phyloP scores from a whole-genome alignment of 2,113 vertebrate species.

The Bothrops jararaca region DNA sequence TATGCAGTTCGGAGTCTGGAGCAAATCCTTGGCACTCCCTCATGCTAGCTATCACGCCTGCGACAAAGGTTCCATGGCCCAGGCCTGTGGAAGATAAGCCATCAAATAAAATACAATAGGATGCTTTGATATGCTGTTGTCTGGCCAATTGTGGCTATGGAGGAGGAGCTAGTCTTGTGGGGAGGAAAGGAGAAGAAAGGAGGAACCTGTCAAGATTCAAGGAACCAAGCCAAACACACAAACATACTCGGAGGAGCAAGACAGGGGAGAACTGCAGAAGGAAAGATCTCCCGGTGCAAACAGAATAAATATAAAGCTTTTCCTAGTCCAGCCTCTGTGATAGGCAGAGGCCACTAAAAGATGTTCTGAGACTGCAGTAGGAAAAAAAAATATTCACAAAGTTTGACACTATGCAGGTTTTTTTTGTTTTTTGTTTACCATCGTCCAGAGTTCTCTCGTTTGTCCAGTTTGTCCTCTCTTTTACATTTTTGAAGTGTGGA shows the following conservation, averaged over 20 bases:
- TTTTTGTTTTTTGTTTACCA: slow-evolving; percentile 66
- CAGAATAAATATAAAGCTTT: background rate
- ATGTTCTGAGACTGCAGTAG: background rate
- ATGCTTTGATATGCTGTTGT: background rate
- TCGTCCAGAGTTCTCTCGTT: slow-evolving; percentile 98
- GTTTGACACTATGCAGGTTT: background rate
- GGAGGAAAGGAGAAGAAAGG: background rate
- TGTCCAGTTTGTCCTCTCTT: slow-evolving; percentile 98
- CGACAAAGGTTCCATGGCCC: slow-evolving; percentile 97
- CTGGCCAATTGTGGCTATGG: background rate
- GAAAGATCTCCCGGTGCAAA: background rate
- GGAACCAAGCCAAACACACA: background rate
- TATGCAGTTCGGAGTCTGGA: slow-evolving; percentile 95
- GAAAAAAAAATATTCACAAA: background rate
- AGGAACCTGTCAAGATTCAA: background rate
- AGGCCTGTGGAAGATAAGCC: slow-evolving; percentile 73
- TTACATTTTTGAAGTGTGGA: slow-evolving; percentile 98
- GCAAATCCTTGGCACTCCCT: slow-evolving; percentile 98
- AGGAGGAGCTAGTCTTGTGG: background rate
- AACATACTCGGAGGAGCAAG: background rate
- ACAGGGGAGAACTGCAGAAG: background rate
- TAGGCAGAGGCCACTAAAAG: no score
- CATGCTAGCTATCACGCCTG: slow-evolving; percentile 98
- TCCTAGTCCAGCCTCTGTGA: background rate
- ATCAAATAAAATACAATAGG: background rate